Evolutionary conservation across 1,140 invertebrate species (phyloP), one percentile per base, ranked within the genome.

Genomic region (Philopotamus ludificatus): DNA sequence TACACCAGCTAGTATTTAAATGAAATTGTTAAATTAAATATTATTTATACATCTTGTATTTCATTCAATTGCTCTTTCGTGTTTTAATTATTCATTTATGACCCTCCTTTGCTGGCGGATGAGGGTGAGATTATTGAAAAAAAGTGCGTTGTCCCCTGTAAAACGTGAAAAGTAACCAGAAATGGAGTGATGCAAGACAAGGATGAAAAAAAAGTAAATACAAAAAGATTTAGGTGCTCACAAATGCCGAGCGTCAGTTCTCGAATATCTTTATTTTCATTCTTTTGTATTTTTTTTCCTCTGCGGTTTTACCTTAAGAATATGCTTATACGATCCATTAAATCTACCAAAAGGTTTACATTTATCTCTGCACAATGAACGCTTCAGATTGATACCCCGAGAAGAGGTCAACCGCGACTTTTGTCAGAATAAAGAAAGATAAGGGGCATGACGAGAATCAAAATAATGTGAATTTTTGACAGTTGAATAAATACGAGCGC

Each of bases 31-130:
- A n/a, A n/a, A n/a, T n/a, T n/a, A n/a, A n/a, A n/a, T n/a, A n/a
- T n/a, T n/a, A n/a, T n/a, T n/a, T n/a, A n/a, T n/a, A n/a, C n/a
- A n/a, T n/a, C n/a, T n/a, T n/a, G n/a, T n/a, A n/a, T 12, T 34
- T 47, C 23, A 60, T 22, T 50, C 58, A 60, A 60, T 60, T 60
- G 49, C 58, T 60, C 21, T 60, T 49, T n/a, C 58, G 10, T 44
- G 45, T 47, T 60, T 60, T 60, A 60, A 60, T 60, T 60, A 60
- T 60, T 60, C 58, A 60, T 60, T 60, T 34, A 34, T 12, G 45
- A 44, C 49, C 49, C 21, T 49, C 20, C 49, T 60, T 60, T 1
- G 15, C 42, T 21, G 28, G 26, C 23, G 20, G 15, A 60, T 47
- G 42, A 60, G 25, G 44, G 16, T 41, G 41, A 39, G 16, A 8